phyloP scores from a whole-genome alignment of 2,113 vertebrate genomes.

The Carettochelys insculpta region DNA sequence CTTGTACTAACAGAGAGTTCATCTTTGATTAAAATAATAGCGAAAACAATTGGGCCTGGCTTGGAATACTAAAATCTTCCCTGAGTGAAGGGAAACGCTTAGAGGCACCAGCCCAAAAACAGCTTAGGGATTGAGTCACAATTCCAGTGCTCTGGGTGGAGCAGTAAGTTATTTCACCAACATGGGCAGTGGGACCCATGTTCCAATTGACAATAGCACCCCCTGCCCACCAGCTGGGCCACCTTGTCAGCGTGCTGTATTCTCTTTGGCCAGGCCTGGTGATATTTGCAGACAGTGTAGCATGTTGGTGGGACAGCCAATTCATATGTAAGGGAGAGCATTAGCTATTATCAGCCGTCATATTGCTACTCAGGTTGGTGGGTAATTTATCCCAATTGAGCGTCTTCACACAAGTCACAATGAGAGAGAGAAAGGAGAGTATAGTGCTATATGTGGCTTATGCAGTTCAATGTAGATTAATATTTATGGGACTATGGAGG shows the following conservation, averaged over 20 bases:
- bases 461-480: neutral
- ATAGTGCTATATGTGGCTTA: neutral
- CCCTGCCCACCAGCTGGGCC: too few species aligned
- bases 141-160: neutral
- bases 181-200: too few species aligned
- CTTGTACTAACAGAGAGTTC: conserved; percentile 6
- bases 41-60: neutral
- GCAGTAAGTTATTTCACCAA: neutral
- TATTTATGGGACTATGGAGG: neutral
- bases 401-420: neutral
- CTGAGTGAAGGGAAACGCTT: conserved; percentile 24
- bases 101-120: neutral
- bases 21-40: neutral
- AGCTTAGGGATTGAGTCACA: neutral
- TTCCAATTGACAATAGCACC: too few species aligned
- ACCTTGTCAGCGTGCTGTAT: too few species aligned
- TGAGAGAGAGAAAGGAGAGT: neutral
- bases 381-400: neutral
- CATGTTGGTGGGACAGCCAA: neutral
- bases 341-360: neutral
- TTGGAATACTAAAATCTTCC: conserved; percentile 13
- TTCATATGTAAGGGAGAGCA: neutral
- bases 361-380: neutral
- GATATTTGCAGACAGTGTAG: neutral
- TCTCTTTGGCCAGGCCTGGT: too few species aligned